A percentile compares a stretch with the other conserved stretches of the same genome.
phyloP scores from a whole-genome alignment of 1,140 invertebrate species.

The Papilio aristodemus region DNA sequence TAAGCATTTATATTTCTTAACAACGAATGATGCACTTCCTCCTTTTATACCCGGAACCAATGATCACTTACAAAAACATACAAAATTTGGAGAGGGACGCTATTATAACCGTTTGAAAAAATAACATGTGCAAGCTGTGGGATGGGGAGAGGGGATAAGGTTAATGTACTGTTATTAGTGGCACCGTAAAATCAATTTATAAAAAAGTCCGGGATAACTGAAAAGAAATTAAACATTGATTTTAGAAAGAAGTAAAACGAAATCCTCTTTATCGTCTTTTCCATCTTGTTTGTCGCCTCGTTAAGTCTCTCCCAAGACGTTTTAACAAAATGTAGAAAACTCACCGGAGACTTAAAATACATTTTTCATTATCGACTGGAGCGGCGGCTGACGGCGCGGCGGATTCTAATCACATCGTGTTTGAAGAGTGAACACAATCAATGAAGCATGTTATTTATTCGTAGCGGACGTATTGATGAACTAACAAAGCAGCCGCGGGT shows the following conservation, averaged over 20 bases:
- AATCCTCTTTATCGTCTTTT: constrained; percentile 25
- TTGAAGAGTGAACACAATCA: neutral
- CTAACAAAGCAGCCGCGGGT: neutral
- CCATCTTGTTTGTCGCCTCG: constrained; percentile 34
- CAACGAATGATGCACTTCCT: too few relatives aligned
- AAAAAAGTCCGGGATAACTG: too few relatives aligned
- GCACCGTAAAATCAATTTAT: neutral
- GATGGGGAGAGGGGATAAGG: neutral
- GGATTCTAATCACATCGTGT: neutral
- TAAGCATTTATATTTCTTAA: too few relatives aligned
- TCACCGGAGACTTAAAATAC: constrained; percentile 22
- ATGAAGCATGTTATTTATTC: neutral
- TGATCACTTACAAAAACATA: too few relatives aligned
- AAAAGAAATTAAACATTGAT: constrained; percentile 15
- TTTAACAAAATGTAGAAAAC: constrained; percentile 6
- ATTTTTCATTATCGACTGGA: neutral
- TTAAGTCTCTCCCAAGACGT: constrained; percentile 16
- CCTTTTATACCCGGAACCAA: too few relatives aligned
- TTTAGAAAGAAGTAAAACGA: neutral
- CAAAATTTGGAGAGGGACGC: too few relatives aligned
- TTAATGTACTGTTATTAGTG: constrained; percentile 22
- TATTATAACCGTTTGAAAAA: too few relatives aligned
- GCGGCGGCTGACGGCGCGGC: neutral
- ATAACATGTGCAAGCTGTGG: neutral
- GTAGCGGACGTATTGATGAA: neutral